Percentiles rank a stretch among this genome's conserved stretches.
phyloP scores from a whole-genome alignment of 2,888 invertebrate species.

The Stenotaenia linearis region DNA sequence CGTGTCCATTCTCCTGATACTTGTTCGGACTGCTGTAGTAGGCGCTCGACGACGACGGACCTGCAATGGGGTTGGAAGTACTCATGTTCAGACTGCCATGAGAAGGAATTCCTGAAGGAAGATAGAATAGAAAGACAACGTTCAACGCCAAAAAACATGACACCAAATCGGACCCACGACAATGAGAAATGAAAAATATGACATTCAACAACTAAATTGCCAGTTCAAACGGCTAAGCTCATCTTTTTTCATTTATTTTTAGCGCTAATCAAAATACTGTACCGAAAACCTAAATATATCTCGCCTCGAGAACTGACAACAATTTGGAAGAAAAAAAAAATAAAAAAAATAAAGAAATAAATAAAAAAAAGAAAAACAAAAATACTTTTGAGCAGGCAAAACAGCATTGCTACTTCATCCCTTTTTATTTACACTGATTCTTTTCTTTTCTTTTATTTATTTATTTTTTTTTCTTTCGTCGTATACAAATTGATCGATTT shows the following conservation, averaged over 20 bases:
- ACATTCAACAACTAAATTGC: neutral
- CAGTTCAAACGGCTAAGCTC: too few relatives aligned
- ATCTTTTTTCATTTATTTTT: too few relatives aligned
- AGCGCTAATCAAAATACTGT: too few relatives aligned
- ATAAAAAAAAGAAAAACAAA: too few relatives aligned
- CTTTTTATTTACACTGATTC: too few relatives aligned
- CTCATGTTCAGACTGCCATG: slow-evolving; percentile 34
- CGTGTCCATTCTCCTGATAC: slow-evolving; percentile 73
- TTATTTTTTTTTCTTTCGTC: neutral
- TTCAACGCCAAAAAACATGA: neutral
- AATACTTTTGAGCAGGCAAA: too few relatives aligned
- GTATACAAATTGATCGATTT: neutral
- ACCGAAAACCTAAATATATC: too few relatives aligned
- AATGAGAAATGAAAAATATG: neutral
- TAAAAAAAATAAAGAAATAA: too few relatives aligned
- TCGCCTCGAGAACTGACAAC: too few relatives aligned
- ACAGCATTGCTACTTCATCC: neutral
- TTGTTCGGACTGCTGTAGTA: slow-evolving; percentile 52
- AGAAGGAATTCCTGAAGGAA: slow-evolving; percentile 35
- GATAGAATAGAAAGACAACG: neutral
- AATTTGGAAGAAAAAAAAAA: too few relatives aligned
- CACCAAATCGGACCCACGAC: neutral
- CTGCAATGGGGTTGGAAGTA: slow-evolving; percentile 32
- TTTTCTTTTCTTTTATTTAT: neutral
- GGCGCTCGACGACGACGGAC: slow-evolving; percentile 34